These are phyloP conservation scores for Lymantria monacha DNA, from an alignment of 2,888 invertebrate genomes.

Conservation along the genomic window DNA sequence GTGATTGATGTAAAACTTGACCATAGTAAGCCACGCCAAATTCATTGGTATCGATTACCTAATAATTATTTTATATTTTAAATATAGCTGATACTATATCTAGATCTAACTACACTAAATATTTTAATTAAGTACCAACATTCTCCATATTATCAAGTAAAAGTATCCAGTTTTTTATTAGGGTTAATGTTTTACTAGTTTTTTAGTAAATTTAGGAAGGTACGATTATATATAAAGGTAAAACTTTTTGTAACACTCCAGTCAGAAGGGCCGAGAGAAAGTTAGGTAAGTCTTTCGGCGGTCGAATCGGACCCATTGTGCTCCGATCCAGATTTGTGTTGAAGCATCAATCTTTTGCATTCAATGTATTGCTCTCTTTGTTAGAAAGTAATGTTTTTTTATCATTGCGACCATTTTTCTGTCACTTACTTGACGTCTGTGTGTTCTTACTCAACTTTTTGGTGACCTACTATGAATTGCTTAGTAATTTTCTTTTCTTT, in stretches of 20 bases:
- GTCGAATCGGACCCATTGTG: slow-evolving; percentile 53
- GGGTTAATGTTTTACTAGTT: neutral
- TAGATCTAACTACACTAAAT: no score
- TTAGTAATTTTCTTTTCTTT: no score
- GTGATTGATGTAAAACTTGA: no score
- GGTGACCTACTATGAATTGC: no score
- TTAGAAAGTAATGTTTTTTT: slow-evolving; percentile 46
- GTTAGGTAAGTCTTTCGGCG: slow-evolving; percentile 64
- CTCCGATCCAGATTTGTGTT: slow-evolving; percentile 60
- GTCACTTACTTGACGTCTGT: slow-evolving; percentile 8
- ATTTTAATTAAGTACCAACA: no score
- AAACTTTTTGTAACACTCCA: slow-evolving; percentile 33
- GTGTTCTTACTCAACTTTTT: no score
- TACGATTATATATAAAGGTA: no score
- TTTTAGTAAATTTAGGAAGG: neutral
- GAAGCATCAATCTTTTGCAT: slow-evolving; percentile 61
- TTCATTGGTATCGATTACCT: no score
- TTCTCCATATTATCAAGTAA: no score
- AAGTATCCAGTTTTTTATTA: neutral
- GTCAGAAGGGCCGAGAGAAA: slow-evolving; percentile 73
- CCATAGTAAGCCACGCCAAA: no score
- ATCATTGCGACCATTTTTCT: slow-evolving; percentile 18
- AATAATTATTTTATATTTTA: no score
- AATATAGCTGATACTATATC: no score
- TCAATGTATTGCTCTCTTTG: slow-evolving; percentile 48